Evolutionary conservation across 2,797 vertebrate species (phyloP).

Genomic region (Monodelphis domestica): DNA sequence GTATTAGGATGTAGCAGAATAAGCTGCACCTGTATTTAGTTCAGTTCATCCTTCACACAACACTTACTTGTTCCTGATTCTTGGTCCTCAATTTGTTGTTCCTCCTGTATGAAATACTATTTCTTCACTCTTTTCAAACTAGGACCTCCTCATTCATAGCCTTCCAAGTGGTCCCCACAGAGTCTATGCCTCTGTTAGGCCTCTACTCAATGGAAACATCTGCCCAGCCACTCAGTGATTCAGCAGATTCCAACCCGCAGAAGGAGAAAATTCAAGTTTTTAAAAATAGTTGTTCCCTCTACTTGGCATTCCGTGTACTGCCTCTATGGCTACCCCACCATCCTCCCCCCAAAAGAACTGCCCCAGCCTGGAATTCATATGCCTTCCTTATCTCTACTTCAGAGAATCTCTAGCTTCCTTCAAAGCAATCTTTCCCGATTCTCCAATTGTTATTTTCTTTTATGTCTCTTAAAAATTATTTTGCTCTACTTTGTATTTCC

Average conservation of each 20-base stretch:
- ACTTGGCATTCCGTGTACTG: background rate
- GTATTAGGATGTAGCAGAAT: rapidly evolving
- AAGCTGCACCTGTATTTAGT: background rate
- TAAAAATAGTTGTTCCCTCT: background rate
- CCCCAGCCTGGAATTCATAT: background rate
- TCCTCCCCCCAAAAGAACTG: background rate
- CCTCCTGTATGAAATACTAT: background rate
- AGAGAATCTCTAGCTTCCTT: background rate
- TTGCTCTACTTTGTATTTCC: background rate
- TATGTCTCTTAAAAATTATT: background rate
- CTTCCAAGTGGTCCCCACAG: background rate
- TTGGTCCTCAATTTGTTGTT: background rate
- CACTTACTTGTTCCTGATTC: background rate
- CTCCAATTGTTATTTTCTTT: background rate
- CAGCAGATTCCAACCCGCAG: background rate
- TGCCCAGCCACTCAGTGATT: background rate
- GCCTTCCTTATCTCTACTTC: background rate
- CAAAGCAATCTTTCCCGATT: background rate
- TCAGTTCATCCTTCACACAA: background rate
- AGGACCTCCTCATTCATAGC: background rate
- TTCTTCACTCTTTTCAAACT: no score
- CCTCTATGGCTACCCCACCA: background rate
- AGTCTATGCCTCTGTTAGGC: background rate
- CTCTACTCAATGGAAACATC: background rate
- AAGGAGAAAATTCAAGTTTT: background rate